Conservation (phyloP, 2,113 vertebrate species). For the Odontophorus gujanensis region DNA sequence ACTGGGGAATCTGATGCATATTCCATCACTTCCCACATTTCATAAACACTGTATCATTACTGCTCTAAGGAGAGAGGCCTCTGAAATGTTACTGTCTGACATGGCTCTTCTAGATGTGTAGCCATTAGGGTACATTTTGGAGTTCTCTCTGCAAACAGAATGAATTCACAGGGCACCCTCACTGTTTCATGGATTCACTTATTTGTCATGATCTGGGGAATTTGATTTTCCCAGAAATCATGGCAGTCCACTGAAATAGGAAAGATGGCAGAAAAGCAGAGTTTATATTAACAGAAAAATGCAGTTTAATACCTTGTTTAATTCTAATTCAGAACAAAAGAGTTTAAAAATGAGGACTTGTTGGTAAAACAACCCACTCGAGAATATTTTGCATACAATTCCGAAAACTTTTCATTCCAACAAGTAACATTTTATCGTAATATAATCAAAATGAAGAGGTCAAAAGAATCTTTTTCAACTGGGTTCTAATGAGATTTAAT, state of each 20-base stretch:
- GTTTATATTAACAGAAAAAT: background rate
- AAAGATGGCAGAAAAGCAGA: background rate
- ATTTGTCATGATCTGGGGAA: background rate
- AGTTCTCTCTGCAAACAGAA: background rate
- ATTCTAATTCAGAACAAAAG: background rate
- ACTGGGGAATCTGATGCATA: background rate
- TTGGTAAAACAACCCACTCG: background rate
- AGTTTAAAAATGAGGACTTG: background rate
- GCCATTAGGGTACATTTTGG: background rate
- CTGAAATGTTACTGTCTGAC: background rate
- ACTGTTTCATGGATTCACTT: background rate
- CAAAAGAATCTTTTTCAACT: background rate
- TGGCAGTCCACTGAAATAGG: background rate
- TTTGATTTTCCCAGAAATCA: background rate
- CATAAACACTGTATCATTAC: background rate
- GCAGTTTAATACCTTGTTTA: background rate
- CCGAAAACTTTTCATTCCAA: background rate
- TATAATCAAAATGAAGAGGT: background rate
- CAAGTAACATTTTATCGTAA: background rate
- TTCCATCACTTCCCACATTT: constrained; percentile 24
- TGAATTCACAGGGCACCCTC: background rate
- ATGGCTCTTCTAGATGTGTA: background rate
- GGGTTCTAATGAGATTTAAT: background rate
- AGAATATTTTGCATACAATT: background rate
- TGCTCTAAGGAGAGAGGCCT: background rate